Percentiles rank a stretch among this genome's conserved stretches.
These are phyloP conservation scores for Lathamus discolor DNA, from an alignment of 2,113 vertebrate genomes.

Conservation along the genomic window DNA sequence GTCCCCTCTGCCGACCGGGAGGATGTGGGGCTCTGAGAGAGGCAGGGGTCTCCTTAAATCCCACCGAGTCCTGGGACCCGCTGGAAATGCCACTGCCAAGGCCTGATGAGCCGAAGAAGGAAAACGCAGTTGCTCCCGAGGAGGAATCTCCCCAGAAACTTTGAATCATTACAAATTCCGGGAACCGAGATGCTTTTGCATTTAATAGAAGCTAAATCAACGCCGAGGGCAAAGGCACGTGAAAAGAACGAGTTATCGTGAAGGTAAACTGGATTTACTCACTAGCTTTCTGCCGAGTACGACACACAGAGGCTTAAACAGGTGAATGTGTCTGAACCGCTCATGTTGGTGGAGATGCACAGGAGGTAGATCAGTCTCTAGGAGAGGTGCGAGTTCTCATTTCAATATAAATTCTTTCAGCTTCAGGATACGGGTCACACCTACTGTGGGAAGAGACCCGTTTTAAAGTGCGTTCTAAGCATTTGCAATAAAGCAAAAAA, in stretches of 20 bases:
- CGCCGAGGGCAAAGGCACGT: neutral
- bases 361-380: neutral
- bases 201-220: neutral
- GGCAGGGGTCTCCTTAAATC: neutral
- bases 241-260: neutral
- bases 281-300: neutral
- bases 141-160: neutral
- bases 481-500: neutral
- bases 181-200: neutral
- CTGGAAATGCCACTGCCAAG: neutral
- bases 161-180: neutral
- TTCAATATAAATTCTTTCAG: neutral
- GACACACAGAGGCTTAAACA: rapidly evolving
- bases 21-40: neutral
- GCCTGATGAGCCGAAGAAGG: neutral
- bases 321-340: neutral
- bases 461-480: neutral
- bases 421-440: neutral
- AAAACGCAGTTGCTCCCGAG: neutral
- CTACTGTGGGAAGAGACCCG: neutral
- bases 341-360: neutral
- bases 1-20: neutral
- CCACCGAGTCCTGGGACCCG: too few relatives aligned
- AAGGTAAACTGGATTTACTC: neutral
- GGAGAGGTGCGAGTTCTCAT: neutral